Evolutionary conservation across 2,888 invertebrate species (phyloP), one percentile per base, ranked within the genome.

Genomic region (Noctua janthina): DNA sequence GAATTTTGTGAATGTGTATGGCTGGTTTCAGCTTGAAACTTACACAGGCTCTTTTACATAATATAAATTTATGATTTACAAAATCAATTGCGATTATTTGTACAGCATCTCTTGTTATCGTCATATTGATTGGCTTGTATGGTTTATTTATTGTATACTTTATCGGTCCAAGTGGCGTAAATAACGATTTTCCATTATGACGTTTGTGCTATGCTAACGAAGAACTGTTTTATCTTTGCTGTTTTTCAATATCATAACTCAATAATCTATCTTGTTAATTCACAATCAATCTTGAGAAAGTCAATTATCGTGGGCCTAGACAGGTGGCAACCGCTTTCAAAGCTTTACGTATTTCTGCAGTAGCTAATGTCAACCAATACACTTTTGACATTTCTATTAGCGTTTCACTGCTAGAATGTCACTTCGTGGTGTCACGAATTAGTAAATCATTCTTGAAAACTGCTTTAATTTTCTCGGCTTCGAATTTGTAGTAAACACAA

Each of bases 401-500:
- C 17, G 15, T 29, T 62, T 62, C 29, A 29, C 7, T 62, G 7
- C 7, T 29, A 29, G 2, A 20, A 17, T 20, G 29, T 8, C 7
- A 35, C 2, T 35, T 35, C 2, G 62, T 35, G 20, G 8, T 74
- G 20, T 39, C 3, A 20, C 13, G 10, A 35, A 17, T 17, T 15
- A 29, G 43, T 54, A 4, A 79, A 20, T 54, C 35, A 20, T 62
- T 62, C 39, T 29, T 15, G n/a, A 29, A 56, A 46, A 11, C n/a
- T 35, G 0, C 54, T 39, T 13, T 5, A 39, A 49, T 66, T 39
- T 73, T 6, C 7, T 20, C 20, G 11, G 17, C 8, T 35, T 64
- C 11, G 1, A 39, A 29, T 79, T 17, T 43, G 15, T 81, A n/a
- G 51, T 29, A 56, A 23, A 74, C 46, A 54, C 23, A 43, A 74